These are phyloP conservation scores for Linepithema humile DNA, from an alignment of 1,140 invertebrate genomes.

Conservation along the genomic window DNA sequence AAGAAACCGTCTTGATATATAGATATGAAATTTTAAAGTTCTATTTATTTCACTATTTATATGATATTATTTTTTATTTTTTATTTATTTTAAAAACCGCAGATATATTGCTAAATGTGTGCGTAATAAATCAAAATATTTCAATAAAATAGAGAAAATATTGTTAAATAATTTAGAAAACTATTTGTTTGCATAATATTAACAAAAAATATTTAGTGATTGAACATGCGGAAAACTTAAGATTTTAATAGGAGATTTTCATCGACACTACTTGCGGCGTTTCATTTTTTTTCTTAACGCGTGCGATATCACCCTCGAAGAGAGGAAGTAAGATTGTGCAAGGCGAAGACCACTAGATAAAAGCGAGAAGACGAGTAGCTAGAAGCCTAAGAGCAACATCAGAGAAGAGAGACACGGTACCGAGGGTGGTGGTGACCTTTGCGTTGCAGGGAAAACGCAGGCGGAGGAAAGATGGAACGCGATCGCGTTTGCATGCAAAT, in stretches of 20 bases:
- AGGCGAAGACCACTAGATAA: background rate
- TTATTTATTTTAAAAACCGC: background rate
- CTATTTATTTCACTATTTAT: background rate
- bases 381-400: background rate
- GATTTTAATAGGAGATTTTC: constrained; percentile 10
- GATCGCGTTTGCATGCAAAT: constrained; percentile 79
- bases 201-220: background rate
- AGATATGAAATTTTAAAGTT: background rate
- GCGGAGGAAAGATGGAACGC: constrained; percentile 64
- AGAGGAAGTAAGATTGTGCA: background rate
- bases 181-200: background rate
- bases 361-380: background rate
- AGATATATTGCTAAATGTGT: background rate
- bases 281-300: background rate
- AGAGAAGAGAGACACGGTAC: background rate
- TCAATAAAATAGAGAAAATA: background rate
- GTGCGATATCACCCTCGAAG: constrained; percentile 1
- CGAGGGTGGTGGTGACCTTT: constrained; percentile 50
- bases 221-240: background rate
- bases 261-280: background rate
- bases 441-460: constrained; percentile 36
- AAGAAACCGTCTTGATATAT: no score
- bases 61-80: background rate
- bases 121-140: background rate
- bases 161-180: background rate